phyloP scores from a whole-genome alignment of 2,888 invertebrate species.

The Syrphus vitripennis region DNA sequence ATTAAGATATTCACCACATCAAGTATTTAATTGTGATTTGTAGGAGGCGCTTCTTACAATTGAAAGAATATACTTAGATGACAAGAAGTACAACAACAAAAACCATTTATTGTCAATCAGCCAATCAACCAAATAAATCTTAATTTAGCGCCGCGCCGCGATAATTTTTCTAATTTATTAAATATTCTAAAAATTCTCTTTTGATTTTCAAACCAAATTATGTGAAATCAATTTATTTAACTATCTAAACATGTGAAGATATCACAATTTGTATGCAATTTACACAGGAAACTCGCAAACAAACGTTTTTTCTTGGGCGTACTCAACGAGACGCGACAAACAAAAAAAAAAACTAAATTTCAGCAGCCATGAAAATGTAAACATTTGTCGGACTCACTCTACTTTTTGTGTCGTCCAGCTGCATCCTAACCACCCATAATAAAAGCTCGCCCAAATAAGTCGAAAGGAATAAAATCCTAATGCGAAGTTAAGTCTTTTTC shows the following conservation, averaged over 20 bases:
- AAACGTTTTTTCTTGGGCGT: conserved; percentile 56
- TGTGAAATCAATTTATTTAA: conserved; percentile 1
- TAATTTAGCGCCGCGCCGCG: conserved; percentile 40
- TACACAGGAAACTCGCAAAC: conserved; percentile 27
- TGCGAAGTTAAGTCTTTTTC: not conserved
- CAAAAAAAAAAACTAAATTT: conserved; percentile 28
- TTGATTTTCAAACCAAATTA: conserved; percentile 12
- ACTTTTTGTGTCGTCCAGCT: not conserved
- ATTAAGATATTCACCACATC: not conserved
- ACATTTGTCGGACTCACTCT: conserved; percentile 46
- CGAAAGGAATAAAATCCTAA: not conserved
- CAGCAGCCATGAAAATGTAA: conserved; percentile 60
- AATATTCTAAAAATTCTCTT: conserved; percentile 26
- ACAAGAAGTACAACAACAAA: conserved; percentile 54
- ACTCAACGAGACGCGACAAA: conserved; percentile 25
- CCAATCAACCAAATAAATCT: conserved; percentile 19
- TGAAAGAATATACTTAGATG: not conserved
- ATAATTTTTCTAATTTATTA: conserved; percentile 19
- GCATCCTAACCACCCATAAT: not conserved
- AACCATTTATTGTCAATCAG: conserved; percentile 27
- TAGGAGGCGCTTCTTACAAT: conserved; percentile 16
- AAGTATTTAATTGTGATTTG: not conserved
- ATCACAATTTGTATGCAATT: not conserved
- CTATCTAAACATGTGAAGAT: conserved; percentile 15
- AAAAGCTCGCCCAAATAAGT: not conserved